Conservation (phyloP, 2,113 vertebrate species). For the Bos javanicus region DNA sequence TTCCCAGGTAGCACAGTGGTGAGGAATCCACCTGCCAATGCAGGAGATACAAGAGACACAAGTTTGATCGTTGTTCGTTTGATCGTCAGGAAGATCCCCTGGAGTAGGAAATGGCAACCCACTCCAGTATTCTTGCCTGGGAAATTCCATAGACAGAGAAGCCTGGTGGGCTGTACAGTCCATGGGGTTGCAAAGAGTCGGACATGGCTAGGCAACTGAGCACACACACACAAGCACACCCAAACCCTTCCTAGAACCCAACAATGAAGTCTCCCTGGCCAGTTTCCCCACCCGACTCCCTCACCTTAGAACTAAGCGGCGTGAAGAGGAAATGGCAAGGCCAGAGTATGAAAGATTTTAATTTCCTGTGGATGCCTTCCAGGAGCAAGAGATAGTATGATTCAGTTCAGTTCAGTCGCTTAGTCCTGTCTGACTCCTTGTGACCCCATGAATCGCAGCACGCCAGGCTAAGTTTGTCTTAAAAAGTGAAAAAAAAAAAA, state of each 20-base stretch:
- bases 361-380: background rate
- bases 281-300: accelerated
- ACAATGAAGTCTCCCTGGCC: background rate
- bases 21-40: background rate
- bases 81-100: background rate
- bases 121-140: background rate
- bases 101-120: background rate
- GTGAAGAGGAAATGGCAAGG: background rate
- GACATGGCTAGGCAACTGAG: background rate
- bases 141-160: background rate
- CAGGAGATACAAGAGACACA: background rate
- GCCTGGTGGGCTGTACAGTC: background rate
- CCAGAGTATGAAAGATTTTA: background rate
- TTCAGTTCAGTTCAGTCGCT: background rate
- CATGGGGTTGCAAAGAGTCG: background rate
- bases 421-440: no score
- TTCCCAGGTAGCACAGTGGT: background rate
- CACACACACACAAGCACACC: background rate
- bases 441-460: no score
- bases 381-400: background rate
- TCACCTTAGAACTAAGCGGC: background rate
- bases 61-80: accelerated
- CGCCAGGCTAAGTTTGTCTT: background rate
- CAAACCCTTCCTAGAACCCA: background rate
- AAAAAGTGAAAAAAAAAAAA: background rate